Evolutionary conservation across 35 echinoderm and acorn worm genomes (phyloP).

Genomic region (Amphiura filiformis): DNA sequence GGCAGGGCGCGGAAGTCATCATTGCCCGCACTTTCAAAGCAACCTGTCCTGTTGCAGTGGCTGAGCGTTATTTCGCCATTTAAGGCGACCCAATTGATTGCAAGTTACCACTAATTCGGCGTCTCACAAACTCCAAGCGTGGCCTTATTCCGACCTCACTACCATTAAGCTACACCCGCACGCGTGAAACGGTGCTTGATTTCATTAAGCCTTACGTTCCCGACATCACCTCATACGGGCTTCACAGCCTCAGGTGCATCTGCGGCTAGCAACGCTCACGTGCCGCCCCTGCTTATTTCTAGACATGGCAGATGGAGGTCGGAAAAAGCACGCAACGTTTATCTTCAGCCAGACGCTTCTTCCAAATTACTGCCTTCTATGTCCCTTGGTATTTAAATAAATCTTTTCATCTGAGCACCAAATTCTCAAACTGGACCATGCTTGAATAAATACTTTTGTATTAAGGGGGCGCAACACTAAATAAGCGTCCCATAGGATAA

Average conservation of each 20-base stretch:
- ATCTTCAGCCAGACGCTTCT: background rate
- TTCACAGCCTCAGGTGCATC: conserved; percentile 1
- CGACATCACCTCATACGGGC: background rate
- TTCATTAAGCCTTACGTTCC: background rate
- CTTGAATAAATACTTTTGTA: no score
- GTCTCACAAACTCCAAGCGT: background rate
- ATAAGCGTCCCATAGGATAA: no score
- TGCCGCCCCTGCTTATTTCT: background rate
- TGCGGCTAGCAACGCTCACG: background rate
- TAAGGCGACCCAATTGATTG: background rate
- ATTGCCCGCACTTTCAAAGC: conserved; percentile 28
- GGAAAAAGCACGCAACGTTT: background rate
- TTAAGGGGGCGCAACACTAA: no score
- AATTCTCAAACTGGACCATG: no score
- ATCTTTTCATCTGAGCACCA: no score
- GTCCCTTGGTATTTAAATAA: no score
- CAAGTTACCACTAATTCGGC: background rate
- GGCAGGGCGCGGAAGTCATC: background rate
- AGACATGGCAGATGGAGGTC: conserved; percentile 10
- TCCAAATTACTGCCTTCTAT: no score
- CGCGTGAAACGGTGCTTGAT: background rate
- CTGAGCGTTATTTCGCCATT: conserved; percentile 12
- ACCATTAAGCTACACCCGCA: background rate
- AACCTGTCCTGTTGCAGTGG: conserved; percentile 14
- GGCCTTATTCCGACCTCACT: background rate